Evolutionary conservation across 1,140 invertebrate genomes (phyloP).

Genomic region (Ridgeia piscesae): DNA sequence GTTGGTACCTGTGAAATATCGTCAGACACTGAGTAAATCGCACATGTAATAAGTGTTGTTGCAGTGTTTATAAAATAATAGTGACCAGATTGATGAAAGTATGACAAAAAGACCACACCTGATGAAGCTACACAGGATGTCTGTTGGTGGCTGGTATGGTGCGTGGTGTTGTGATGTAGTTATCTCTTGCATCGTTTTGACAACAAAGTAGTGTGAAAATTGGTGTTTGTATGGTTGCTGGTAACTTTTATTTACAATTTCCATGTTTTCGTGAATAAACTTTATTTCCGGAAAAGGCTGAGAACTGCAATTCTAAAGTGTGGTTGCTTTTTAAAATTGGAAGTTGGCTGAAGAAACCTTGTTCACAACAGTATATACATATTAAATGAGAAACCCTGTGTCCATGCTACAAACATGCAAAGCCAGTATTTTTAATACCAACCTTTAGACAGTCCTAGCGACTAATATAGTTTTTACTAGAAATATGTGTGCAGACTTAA

Average conservation of each 20-base stretch:
- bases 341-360: neutral
- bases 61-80: neutral
- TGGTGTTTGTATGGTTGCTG: neutral
- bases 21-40: neutral
- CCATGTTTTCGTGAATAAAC: neutral
- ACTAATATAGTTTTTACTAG: neutral
- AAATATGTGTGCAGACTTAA: neutral
- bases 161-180: neutral
- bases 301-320: neutral
- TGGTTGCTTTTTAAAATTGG: neutral
- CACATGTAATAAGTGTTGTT: neutral
- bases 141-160: neutral
- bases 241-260: slow-evolving; percentile 2
- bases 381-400: neutral
- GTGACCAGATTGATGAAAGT: neutral
- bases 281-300: neutral
- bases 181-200: neutral
- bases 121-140: neutral
- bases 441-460: neutral
- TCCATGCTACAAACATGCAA: neutral
- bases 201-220: neutral
- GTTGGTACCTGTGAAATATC: neutral
- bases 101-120: neutral
- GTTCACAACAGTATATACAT: neutral
- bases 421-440: neutral